Evolutionary conservation across 2,888 invertebrate species (phyloP), one percentile per base, ranked within the genome.

Genomic region (Capitulum mitella): DNA sequence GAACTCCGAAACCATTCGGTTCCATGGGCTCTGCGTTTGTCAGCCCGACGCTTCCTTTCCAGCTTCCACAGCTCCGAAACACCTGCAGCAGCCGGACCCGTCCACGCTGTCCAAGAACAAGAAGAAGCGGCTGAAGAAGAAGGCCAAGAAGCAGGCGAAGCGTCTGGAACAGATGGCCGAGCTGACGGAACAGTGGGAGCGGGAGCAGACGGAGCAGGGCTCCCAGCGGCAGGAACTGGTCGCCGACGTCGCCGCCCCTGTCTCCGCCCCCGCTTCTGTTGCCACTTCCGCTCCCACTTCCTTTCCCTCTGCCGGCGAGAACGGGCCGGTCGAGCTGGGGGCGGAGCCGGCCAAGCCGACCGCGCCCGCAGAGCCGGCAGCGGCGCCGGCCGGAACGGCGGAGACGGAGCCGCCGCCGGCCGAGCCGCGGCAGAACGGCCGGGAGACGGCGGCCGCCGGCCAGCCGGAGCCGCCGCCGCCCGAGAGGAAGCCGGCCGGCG

Each of bases 51-150:
- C n/a, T n/a, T n/a, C n/a, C n/a, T 12, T 78, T 32, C 43, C 81
- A 82, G 80, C 80, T 78, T 80, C 80, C 78, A 81, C 81, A 75
- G 82, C 80, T 48, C 81, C 81, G 43, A 81, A 81, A 77, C 81
- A 82, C 77, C 79, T 80, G 77, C 78, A 78, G 64, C 79, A 79
- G 58, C 81, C 91, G 81, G 89, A 89, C 82, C 90, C 90, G 64
- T 89, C 91, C 78, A 94, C 94, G 87, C 94, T 96, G 93, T 94
- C 95, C 84, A 94, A 92, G 87, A 99, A 97, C 86, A 97, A 97
- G 87, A 98, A 97, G 89, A 98, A 98, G 87, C 97, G 97, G 86
- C 88, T 98, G 86, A 97, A 97, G 88, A 96, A 96, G 87, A 98
- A 95, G 86, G 94, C 94, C 3, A 95, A 95, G 87, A 89, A 97